Percentiles rank a stretch among this genome's conserved stretches.
Evolutionary conservation across 2,797 vertebrate species (phyloP).

Genomic region (Phalanger gymnotis): DNA sequence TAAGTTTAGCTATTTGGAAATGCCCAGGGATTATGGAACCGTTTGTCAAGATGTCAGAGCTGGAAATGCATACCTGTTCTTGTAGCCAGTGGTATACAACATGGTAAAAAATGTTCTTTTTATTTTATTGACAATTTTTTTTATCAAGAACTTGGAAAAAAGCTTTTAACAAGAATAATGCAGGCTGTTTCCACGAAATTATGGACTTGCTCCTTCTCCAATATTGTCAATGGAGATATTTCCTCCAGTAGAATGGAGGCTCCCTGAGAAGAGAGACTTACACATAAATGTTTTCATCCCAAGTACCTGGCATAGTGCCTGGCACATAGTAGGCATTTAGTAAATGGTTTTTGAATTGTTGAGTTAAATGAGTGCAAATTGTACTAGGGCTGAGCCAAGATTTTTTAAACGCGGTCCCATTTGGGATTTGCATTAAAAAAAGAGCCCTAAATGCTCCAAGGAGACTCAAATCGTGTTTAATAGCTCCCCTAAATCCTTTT

Average conservation of each 20-base stretch:
- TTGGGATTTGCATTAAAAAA: not conserved
- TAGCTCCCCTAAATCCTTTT: not conserved
- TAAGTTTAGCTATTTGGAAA: slow-evolving; percentile 13
- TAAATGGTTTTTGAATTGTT: not conserved
- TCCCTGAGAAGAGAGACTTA: not conserved
- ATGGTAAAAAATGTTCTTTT: not conserved
- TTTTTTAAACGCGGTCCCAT: slow-evolving; percentile 13
- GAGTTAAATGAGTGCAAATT: not conserved
- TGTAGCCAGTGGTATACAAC: not conserved
- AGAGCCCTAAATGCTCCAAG: not conserved
- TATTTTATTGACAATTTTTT: not conserved
- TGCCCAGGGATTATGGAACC: not conserved
- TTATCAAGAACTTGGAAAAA: not conserved
- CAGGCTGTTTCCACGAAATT: not conserved
- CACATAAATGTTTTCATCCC: not conserved
- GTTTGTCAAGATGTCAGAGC: not conserved
- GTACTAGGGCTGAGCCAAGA: not conserved
- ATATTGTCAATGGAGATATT: not conserved
- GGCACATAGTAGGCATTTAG: not conserved
- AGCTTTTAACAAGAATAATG: not conserved
- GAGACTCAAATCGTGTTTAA: slow-evolving; percentile 32
- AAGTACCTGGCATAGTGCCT: not conserved
- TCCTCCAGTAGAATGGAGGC: not conserved
- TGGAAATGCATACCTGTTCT: not conserved
- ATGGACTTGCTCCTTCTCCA: not conserved